Conservation (phyloP, 2,797 vertebrate genomes). For the Rhinoraja longicauda region DNA sequence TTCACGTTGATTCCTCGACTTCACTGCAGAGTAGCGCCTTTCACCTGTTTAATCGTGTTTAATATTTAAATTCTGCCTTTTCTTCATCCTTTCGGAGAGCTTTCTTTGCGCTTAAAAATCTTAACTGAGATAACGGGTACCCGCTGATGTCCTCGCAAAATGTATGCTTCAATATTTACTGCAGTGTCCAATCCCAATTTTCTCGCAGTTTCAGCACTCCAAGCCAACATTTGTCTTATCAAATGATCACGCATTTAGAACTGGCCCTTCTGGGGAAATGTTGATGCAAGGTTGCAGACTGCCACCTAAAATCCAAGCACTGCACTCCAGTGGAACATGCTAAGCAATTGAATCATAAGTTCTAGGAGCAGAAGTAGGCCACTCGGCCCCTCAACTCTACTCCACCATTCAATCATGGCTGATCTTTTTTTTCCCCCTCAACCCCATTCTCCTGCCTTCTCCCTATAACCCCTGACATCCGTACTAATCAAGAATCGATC, state of each 20-base stretch:
- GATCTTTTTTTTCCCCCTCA: too few relatives aligned
- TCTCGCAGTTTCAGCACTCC: background rate
- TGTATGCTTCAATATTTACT: too few relatives aligned
- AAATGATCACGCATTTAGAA: background rate
- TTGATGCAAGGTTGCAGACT: background rate
- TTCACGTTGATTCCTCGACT: background rate
- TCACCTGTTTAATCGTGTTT: background rate
- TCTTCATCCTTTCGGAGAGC: background rate
- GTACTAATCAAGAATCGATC: too few relatives aligned
- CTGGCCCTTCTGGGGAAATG: background rate
- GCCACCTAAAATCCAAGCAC: background rate
- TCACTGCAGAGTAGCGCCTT: too few relatives aligned
- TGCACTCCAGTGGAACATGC: background rate
- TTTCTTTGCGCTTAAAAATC: too few relatives aligned
- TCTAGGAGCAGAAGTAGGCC: too few relatives aligned
- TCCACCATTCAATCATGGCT: too few relatives aligned
- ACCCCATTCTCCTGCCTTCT: too few relatives aligned
- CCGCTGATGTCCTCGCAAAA: background rate
- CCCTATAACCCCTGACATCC: too few relatives aligned
- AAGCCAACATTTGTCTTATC: background rate
- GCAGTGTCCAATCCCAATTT: background rate
- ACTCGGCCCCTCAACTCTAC: too few relatives aligned
- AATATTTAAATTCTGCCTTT: background rate
- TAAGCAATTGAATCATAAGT: too few relatives aligned
- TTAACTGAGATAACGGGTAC: background rate